A percentile compares a stretch with the other conserved stretches of the same genome.
phyloP scores from a whole-genome alignment of 2,888 invertebrate genomes.

The Alentia gelatinosa region DNA sequence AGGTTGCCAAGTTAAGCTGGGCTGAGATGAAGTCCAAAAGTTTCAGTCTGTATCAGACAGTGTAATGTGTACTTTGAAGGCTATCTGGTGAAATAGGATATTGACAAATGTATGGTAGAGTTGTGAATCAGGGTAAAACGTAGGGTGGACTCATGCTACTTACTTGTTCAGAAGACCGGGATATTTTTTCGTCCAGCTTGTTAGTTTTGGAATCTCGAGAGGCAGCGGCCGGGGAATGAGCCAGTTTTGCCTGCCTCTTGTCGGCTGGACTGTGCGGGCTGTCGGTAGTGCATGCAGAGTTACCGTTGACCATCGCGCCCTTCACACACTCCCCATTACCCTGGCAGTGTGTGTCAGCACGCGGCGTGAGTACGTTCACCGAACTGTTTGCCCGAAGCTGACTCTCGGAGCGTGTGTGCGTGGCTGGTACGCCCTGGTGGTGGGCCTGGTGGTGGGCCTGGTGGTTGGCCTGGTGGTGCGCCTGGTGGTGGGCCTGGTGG shows the following conservation, averaged over 20 bases:
- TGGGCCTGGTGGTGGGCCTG: no score
- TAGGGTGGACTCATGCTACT: slow-evolving; percentile 57
- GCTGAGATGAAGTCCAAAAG: no score
- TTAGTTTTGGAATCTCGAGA: not conserved
- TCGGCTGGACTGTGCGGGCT: not conserved
- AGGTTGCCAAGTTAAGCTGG: no score
- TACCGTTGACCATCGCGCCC: not conserved
- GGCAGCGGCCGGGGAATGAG: not conserved
- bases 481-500: no score
- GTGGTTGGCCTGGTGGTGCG: no score
- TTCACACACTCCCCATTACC: not conserved
- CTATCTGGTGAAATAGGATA: no score
- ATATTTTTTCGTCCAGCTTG: not conserved
- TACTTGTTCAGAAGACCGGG: not conserved
- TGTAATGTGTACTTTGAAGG: no score
- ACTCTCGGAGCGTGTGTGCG: not conserved
- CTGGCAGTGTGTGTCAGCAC: not conserved
- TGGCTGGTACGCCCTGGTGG: not conserved
- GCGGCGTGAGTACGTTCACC: not conserved
- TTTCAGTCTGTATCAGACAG: no score
- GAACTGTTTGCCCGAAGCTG: not conserved
- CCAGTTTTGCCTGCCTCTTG: not conserved
- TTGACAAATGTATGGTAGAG: no score
- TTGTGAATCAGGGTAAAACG: no score
- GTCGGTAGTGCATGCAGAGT: not conserved